A percentile compares a stretch with the other conserved stretches of the same genome.
phyloP scores from a whole-genome alignment of 2,797 vertebrate genomes.

The Gallinago stenura region DNA sequence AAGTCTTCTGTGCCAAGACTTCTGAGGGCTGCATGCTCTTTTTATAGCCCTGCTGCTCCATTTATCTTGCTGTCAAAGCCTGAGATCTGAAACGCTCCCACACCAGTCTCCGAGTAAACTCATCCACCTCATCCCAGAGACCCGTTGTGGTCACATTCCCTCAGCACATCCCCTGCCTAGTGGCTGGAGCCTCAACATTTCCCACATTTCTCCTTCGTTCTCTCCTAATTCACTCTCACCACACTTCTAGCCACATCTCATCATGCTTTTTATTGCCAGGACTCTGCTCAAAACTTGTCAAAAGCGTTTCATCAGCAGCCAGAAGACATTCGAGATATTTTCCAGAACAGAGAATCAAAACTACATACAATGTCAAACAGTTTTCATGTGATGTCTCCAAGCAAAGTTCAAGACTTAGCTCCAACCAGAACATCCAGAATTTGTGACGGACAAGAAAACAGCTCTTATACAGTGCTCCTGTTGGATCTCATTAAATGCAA shows the following conservation, averaged over 20 bases:
- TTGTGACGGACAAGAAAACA: constrained; percentile 5
- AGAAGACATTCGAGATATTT: constrained; percentile 21
- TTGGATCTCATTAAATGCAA: constrained; percentile 18
- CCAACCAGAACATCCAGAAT: constrained; percentile 28
- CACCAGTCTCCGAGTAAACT: neutral
- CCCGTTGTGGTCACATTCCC: neutral
- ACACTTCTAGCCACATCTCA: neutral
- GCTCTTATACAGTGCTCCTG: constrained; percentile 17
- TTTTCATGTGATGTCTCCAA: neutral
- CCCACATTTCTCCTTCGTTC: neutral
- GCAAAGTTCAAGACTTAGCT: constrained; percentile 32
- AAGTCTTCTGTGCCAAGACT: constrained; percentile 38
- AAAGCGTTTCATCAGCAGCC: neutral
- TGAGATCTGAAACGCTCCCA: neutral
- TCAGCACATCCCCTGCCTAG: neutral
- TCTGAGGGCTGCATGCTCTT: constrained; percentile 9
- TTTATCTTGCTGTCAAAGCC: constrained; percentile 7
- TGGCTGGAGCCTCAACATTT: neutral
- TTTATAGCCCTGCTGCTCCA: constrained; percentile 39
- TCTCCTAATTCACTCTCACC: neutral
- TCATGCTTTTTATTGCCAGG: neutral
- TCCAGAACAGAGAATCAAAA: constrained; percentile 9
- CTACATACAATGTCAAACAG: constrained; percentile 1
- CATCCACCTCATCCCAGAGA: neutral
- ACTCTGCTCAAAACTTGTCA: neutral